A percentile compares a stretch with the other conserved stretches of the same genome.
Conservation (phyloP, 1,140 invertebrate species). For the Calosoma granatense region DNA sequence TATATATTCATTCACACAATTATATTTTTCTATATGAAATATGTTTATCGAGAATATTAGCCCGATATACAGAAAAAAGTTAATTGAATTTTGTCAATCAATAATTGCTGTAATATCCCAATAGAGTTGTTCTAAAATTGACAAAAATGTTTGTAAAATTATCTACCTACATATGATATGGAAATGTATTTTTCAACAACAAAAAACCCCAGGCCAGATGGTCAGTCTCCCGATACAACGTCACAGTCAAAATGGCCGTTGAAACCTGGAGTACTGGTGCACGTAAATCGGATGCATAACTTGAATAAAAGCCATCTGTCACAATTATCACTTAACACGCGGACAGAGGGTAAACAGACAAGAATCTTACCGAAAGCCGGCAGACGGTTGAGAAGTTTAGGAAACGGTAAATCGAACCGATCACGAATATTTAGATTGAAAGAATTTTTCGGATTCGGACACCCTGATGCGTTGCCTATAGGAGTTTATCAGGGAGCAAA, state of each 20-base stretch:
- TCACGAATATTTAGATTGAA: constrained; percentile 23
- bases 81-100: no score
- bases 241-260: constrained; percentile 76
- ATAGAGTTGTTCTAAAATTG: no score
- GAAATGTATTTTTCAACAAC: no score
- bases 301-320: constrained; percentile 37
- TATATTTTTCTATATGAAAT: no score
- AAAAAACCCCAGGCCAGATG: constrained; percentile 33
- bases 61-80: no score
- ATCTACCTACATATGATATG: no score
- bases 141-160: no score
- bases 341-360: not conserved
- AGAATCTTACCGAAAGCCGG: not conserved
- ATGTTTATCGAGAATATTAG: no score
- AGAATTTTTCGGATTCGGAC: constrained; percentile 26
- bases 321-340: constrained; percentile 4
- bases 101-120: no score
- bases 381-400: not conserved
- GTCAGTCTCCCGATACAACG: constrained; percentile 31
- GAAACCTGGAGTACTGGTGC: constrained; percentile 76
- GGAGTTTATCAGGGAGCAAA: constrained; percentile 27
- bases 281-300: constrained; percentile 65
- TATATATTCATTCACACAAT: no score
- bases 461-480: constrained; percentile 22
- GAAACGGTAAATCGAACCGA: not conserved